Percentiles rank a stretch among this genome's conserved stretches.
These are phyloP conservation scores for Polia nebulosa DNA, from an alignment of 2,888 invertebrate species.

Conservation along the genomic window DNA sequence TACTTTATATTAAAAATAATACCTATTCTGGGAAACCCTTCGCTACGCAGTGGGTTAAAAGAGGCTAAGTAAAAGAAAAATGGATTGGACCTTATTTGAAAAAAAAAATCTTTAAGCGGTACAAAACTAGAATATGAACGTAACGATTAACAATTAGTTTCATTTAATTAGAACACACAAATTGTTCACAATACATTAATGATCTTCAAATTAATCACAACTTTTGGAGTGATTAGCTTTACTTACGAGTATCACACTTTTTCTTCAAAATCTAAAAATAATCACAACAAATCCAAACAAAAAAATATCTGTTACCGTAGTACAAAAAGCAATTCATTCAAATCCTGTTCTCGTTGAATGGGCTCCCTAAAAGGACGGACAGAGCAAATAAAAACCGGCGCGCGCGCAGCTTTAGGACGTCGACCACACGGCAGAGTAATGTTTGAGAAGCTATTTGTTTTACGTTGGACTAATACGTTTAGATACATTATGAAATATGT, in stretches of 20 bases:
- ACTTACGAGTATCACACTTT: slow-evolving; percentile 1
- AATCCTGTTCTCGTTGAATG: slow-evolving; percentile 72
- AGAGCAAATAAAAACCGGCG: slow-evolving; percentile 61
- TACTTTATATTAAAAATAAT: too few relatives aligned
- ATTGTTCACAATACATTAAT: too few relatives aligned
- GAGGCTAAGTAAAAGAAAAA: too few relatives aligned
- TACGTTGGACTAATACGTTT: slow-evolving; percentile 18
- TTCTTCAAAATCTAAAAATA: slow-evolving; percentile 27
- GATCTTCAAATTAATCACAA: slow-evolving; percentile 28
- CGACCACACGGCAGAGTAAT: slow-evolving; percentile 54
- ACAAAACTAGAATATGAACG: too few relatives aligned
- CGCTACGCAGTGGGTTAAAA: too few relatives aligned
- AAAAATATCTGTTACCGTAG: slow-evolving; percentile 60
- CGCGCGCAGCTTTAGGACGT: slow-evolving; percentile 44
- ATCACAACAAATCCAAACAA: slow-evolving; percentile 27
- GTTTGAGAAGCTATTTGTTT: slow-evolving; percentile 43
- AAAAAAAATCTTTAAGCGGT: too few relatives aligned
- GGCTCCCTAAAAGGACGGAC: slow-evolving; percentile 65
- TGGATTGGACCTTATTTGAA: too few relatives aligned
- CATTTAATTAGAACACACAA: too few relatives aligned
- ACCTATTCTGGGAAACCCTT: too few relatives aligned
- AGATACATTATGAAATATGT: slow-evolving; percentile 1
- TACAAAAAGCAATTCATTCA: slow-evolving; percentile 58
- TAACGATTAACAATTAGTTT: too few relatives aligned
- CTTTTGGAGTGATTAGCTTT: too few relatives aligned